These are phyloP conservation scores for Ageneiosus marmoratus DNA, from an alignment of 2,113 vertebrate species.

Conservation along the genomic window DNA sequence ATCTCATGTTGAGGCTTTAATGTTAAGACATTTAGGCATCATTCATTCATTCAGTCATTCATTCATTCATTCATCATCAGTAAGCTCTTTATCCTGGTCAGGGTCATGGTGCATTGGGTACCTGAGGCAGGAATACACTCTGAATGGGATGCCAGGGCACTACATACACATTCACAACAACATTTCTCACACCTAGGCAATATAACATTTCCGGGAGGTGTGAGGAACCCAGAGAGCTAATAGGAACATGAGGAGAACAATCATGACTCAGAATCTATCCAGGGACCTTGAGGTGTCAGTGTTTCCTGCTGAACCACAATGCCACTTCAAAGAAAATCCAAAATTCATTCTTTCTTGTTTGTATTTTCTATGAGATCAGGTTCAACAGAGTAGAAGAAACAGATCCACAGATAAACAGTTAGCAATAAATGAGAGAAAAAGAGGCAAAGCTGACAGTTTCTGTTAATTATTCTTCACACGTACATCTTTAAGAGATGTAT, in stretches of 20 bases:
- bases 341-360: neutral
- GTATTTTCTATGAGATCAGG: neutral
- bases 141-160: neutral
- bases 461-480: neutral
- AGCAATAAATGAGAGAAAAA: neutral
- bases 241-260: neutral
- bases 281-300: neutral
- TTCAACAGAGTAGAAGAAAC: neutral
- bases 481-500: neutral
- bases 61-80: neutral
- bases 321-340: neutral
- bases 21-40: neutral
- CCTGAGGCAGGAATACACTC: neutral
- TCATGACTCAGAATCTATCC: neutral
- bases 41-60: neutral
- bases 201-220: neutral
- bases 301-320: neutral
- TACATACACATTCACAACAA: neutral
- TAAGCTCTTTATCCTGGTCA: neutral
- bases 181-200: neutral
- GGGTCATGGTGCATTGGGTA: neutral
- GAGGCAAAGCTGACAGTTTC: neutral
- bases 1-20: neutral
- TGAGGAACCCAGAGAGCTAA: neutral
- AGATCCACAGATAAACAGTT: too few species aligned